A percentile compares a stretch with the other conserved stretches of the same genome.
phyloP scores from a whole-genome alignment of 1,140 invertebrate species.

The Paracyclopina nana region DNA sequence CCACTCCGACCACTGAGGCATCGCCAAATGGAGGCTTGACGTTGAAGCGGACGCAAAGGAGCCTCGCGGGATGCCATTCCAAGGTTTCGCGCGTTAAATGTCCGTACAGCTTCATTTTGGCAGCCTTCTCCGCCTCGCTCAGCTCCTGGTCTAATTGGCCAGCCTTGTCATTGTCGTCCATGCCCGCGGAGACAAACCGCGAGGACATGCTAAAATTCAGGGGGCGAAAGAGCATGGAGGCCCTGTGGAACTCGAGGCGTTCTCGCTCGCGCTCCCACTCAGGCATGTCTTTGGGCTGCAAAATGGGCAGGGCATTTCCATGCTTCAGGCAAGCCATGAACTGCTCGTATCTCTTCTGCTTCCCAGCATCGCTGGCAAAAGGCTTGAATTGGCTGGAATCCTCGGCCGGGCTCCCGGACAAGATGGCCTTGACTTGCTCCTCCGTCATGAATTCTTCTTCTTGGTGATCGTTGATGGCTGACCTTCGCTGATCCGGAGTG shows the following conservation, averaged over 20 bases:
- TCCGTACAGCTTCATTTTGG: conserved; percentile 59
- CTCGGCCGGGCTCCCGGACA: too few species aligned
- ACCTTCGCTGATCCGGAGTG: background rate
- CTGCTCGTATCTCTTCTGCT: conserved; percentile 55
- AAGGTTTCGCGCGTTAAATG: conserved; percentile 45
- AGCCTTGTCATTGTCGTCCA: conserved; percentile 31
- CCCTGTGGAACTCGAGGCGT: conserved; percentile 54
- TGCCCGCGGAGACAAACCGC: conserved; percentile 37
- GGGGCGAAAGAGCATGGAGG: conserved; percentile 47
- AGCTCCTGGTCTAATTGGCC: conserved; percentile 21
- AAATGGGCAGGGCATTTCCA: conserved; percentile 27
- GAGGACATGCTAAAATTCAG: conserved; percentile 43
- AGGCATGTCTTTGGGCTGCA: conserved; percentile 43
- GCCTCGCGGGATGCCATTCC: conserved; percentile 61
- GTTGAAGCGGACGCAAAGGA: conserved; percentile 48
- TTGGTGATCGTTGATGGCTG: too few species aligned
- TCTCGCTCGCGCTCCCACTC: conserved; percentile 67
- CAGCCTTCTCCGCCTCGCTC: conserved; percentile 33
- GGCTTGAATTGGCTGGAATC: conserved; percentile 31
- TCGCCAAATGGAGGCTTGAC: conserved; percentile 17
- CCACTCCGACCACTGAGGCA: background rate
- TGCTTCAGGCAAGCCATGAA: conserved; percentile 30
- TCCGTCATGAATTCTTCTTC: too few species aligned
- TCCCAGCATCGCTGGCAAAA: conserved; percentile 44
- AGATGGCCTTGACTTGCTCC: too few species aligned